These are phyloP conservation scores for Anas platyrhynchos DNA, from an alignment of 2,113 vertebrate genomes.

Conservation along the genomic window DNA sequence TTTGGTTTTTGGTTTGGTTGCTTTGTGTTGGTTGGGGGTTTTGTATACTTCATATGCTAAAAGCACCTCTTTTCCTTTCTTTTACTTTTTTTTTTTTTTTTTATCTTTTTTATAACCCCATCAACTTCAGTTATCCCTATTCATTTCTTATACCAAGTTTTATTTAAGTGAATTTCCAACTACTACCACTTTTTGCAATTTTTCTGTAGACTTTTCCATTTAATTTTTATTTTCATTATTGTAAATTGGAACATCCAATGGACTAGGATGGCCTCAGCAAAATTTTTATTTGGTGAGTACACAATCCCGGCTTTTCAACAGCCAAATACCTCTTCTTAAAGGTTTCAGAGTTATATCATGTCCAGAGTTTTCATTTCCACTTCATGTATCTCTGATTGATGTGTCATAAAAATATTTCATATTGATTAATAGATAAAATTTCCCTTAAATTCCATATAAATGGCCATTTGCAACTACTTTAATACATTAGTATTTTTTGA, in stretches of 20 bases:
- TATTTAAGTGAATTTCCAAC: background rate
- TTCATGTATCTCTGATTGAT: background rate
- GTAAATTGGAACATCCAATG: background rate
- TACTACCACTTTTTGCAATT: background rate
- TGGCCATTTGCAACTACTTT: background rate
- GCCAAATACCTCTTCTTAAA: background rate
- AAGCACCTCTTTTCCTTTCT: background rate
- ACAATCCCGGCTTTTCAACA: background rate
- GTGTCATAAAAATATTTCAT: background rate
- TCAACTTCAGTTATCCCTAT: background rate
- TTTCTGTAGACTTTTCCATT: background rate
- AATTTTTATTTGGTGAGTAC: background rate
- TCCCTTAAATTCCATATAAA: background rate
- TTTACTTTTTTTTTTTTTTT: background rate
- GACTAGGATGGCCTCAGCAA: background rate
- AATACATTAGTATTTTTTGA: background rate
- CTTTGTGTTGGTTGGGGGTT: rapidly evolving
- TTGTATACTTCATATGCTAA: background rate
- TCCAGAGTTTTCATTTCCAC: background rate
- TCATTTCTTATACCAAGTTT: background rate
- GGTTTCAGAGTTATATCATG: background rate
- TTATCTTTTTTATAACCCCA: background rate
- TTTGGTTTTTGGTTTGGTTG: rapidly evolving
- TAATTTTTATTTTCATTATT: background rate
- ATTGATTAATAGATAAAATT: background rate